phyloP scores from a whole-genome alignment of 2,888 invertebrate species.

The Sclerodermus sp. region DNA sequence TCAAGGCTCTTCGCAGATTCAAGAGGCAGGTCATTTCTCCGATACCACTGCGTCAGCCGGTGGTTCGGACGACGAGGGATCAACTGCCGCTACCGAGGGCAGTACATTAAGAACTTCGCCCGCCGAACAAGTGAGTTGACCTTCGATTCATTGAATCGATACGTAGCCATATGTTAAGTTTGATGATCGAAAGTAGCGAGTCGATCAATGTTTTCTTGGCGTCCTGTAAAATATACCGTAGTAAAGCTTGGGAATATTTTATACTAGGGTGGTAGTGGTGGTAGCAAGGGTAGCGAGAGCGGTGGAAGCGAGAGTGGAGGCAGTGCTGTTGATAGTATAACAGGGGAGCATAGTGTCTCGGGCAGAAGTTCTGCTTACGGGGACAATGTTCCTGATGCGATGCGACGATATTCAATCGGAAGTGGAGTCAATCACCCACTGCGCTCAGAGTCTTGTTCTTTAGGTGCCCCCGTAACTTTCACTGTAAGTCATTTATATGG shows the following conservation, averaged over 20 bases:
- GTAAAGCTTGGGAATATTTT: constrained; percentile 31
- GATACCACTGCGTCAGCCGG: constrained; percentile 84
- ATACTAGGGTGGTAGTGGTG: constrained; percentile 57
- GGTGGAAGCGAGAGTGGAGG: constrained; percentile 87
- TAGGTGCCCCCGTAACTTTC: constrained; percentile 59
- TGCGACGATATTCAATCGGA: constrained; percentile 34
- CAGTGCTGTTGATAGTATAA: constrained; percentile 89
- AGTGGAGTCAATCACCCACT: constrained; percentile 57
- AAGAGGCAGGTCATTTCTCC: constrained; percentile 69
- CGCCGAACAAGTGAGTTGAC: constrained; percentile 67
- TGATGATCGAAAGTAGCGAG: constrained; percentile 1
- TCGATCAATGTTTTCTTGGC: not conserved
- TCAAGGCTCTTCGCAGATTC: constrained; percentile 34
- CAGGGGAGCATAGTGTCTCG: constrained; percentile 82
- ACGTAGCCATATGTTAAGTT: constrained; percentile 2
- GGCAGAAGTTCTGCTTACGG: constrained; percentile 92
- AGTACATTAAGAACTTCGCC: constrained; percentile 86
- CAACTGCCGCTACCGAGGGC: constrained; percentile 93
- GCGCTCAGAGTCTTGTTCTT: constrained; percentile 64
- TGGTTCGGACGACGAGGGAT: constrained; percentile 93
- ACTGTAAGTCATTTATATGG: constrained; percentile 44
- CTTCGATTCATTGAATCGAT: not conserved
- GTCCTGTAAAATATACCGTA: constrained; percentile 3
- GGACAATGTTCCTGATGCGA: constrained; percentile 65
- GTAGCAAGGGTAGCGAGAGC: constrained; percentile 59